phyloP scores from a whole-genome alignment of 2,888 invertebrate species.

The Diaphora mendica region DNA sequence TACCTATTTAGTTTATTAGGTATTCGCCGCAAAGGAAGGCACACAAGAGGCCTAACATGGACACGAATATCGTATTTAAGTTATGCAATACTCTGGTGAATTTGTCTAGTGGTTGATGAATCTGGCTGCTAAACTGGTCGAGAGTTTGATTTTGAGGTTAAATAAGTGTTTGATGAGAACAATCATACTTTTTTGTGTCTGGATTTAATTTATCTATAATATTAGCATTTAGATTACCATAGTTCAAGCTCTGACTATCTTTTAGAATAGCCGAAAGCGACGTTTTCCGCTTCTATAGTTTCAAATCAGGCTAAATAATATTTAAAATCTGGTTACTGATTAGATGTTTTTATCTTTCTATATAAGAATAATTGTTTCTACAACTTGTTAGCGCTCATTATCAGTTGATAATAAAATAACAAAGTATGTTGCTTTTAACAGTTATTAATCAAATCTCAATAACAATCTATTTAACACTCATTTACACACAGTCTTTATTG shows the following conservation, averaged over 20 bases:
- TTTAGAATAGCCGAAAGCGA: too few species aligned
- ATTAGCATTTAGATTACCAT: too few species aligned
- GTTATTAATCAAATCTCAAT: constrained; percentile 31
- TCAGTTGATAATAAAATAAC: background rate
- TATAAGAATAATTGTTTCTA: background rate
- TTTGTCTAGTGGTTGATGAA: background rate
- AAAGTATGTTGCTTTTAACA: background rate
- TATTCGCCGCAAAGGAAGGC: background rate
- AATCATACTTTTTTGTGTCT: background rate
- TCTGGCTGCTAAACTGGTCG: background rate
- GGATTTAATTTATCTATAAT: background rate
- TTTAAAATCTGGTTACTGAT: background rate
- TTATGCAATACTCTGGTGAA: background rate
- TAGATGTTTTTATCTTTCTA: background rate
- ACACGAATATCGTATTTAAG: too few species aligned
- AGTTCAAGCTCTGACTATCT: too few species aligned
- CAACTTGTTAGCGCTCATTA: background rate
- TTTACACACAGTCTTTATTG: background rate
- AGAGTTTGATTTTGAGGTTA: background rate
- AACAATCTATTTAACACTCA: constrained; percentile 33
- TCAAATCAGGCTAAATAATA: background rate
- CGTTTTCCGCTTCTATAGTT: background rate
- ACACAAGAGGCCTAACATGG: too few species aligned
- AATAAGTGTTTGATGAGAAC: background rate
- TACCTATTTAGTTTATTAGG: background rate